Evolutionary conservation across 1,140 invertebrate genomes (phyloP).

Genomic region (Trialeurodes vaporariorum): DNA sequence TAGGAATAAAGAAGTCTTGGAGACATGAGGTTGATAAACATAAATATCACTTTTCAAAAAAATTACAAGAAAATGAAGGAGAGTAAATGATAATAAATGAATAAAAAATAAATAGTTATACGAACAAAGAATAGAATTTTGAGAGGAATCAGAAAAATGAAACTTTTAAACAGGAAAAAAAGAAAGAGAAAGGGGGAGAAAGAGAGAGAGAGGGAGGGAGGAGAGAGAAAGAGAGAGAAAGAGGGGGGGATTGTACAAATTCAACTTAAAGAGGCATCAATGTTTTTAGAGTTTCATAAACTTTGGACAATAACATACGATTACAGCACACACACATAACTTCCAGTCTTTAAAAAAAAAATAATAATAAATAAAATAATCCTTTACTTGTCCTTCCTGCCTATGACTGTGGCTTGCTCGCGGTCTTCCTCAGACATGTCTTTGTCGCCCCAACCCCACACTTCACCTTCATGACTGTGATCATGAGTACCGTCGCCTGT

Average conservation of each 20-base stretch:
- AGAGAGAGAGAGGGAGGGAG: no score
- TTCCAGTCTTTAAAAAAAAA: neutral
- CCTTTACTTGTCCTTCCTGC: neutral
- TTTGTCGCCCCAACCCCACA: constrained; percentile 34
- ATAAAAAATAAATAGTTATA: no score
- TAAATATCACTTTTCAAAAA: neutral
- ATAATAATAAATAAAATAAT: neutral
- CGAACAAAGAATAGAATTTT: no score
- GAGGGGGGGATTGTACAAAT: neutral
- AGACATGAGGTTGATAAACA: neutral
- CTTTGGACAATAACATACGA: no score
- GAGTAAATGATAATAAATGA: no score
- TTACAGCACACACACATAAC: no score
- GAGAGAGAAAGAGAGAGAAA: neutral
- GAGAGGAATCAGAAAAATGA: no score
- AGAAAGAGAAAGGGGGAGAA: no score
- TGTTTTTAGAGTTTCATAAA: no score
- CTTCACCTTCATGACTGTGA: constrained; percentile 9
- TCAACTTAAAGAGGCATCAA: no score
- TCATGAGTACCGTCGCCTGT: constrained; percentile 47
- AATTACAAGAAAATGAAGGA: no score
- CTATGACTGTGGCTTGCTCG: constrained; percentile 18
- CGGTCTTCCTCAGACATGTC: constrained; percentile 29
- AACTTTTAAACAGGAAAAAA: no score
- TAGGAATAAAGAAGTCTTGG: neutral